Evolutionary conservation across 2,797 vertebrate genomes (phyloP).

Genomic region (Onychomys arenicola): DNA sequence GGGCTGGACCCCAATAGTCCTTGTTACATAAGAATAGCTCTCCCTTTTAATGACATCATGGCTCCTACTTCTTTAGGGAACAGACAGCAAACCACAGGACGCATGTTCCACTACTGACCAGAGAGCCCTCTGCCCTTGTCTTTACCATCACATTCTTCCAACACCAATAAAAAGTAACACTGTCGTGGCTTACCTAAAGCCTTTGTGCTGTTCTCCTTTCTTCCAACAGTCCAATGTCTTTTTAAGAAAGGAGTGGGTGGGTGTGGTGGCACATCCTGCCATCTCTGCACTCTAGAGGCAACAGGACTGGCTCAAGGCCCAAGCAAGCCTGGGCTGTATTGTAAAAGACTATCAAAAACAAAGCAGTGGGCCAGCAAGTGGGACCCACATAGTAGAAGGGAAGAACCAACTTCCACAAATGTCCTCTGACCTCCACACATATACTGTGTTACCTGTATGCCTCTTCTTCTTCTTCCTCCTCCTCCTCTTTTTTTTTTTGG

Average conservation of each 20-base stretch:
- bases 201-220: not conserved
- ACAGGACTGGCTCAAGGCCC: not conserved
- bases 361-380: not conserved
- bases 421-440: not conserved
- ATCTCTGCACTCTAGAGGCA: not conserved
- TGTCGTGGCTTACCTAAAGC: not conserved
- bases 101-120: not conserved
- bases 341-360: not conserved
- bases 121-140: not conserved
- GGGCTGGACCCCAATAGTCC: too few relatives aligned
- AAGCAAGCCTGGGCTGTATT: not conserved
- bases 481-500: too few relatives aligned
- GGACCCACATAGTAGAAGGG: not conserved
- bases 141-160: not conserved
- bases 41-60: not conserved
- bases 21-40: not conserved
- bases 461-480: too few relatives aligned
- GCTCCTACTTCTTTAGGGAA: conserved; percentile 50
- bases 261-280: not conserved
- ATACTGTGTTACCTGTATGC: too few relatives aligned
- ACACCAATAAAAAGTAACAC: not conserved
- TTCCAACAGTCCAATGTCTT: not conserved
- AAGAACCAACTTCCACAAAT: not conserved
- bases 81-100: not conserved
- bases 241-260: not conserved